These are phyloP conservation scores for Anhinga rufa DNA, from an alignment of 2,113 vertebrate genomes.

Conservation along the genomic window DNA sequence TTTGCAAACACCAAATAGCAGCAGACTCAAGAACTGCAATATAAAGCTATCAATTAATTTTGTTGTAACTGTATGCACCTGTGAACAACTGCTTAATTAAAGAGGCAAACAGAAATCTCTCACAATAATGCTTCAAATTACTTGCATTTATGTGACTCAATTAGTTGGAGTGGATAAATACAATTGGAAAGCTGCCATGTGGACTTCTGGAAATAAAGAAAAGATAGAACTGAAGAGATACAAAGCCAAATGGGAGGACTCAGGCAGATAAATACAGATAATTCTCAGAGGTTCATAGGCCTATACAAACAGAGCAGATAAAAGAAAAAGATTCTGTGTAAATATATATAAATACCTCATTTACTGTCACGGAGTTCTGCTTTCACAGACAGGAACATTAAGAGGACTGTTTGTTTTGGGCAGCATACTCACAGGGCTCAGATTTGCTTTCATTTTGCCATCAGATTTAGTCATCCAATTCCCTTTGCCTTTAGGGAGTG, in stretches of 20 bases:
- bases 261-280: slow-evolving; percentile 38
- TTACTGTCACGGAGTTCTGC: slow-evolving; percentile 38
- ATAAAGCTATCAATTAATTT: slow-evolving; percentile 84
- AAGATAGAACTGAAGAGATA: slow-evolving; percentile 58
- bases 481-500: background rate
- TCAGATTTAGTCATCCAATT: background rate
- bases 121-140: slow-evolving; percentile 75
- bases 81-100: slow-evolving; percentile 82
- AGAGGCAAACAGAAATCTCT: slow-evolving; percentile 80
- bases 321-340: slow-evolving; percentile 41
- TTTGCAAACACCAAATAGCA: slow-evolving; percentile 70
- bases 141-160: slow-evolving; percentile 77
- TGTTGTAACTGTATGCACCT: slow-evolving; percentile 82
- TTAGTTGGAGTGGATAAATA: slow-evolving; percentile 79
- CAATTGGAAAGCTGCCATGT: slow-evolving; percentile 75
- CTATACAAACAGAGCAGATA: slow-evolving; percentile 65
- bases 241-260: slow-evolving; percentile 55
- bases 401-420: slow-evolving; percentile 3
- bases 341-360: slow-evolving; percentile 49
- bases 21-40: slow-evolving; percentile 63
- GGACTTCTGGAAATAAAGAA: slow-evolving; percentile 63
- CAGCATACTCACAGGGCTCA: background rate
- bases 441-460: slow-evolving; percentile 1
- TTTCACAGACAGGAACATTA: slow-evolving; percentile 42
- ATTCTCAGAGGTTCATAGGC: slow-evolving; percentile 51